Percentiles rank a stretch among this genome's conserved stretches.
phyloP scores from a whole-genome alignment of 2,113 vertebrate species.

The Pitta sordida region DNA sequence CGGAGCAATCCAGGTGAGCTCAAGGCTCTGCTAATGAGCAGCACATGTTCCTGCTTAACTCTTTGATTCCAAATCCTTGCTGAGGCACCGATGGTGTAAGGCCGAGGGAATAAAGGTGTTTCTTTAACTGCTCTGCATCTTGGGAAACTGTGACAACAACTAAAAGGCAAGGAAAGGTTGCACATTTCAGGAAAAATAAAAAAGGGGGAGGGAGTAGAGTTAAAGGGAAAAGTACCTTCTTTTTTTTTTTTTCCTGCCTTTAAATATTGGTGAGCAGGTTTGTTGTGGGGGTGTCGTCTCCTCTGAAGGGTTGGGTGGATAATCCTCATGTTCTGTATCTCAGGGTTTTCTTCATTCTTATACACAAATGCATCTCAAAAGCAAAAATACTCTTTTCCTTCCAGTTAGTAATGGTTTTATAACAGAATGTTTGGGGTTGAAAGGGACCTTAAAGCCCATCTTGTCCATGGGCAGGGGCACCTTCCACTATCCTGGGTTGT shows the following conservation, averaged over 20 bases:
- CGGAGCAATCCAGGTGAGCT: conserved; percentile 27
- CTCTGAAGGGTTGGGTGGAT: neutral
- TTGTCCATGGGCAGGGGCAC: neutral
- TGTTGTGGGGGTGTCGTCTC: neutral
- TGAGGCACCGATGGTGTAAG: neutral
- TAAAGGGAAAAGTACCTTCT: neutral
- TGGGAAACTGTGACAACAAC: neutral
- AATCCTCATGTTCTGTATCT: neutral
- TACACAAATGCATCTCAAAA: neutral
- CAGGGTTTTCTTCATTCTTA: neutral
- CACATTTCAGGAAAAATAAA: neutral
- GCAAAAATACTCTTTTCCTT: neutral
- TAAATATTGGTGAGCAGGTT: neutral
- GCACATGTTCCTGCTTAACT: conserved; percentile 33
- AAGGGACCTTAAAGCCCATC: neutral
- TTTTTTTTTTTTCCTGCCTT: neutral
- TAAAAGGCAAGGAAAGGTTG: neutral
- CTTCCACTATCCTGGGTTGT: neutral
- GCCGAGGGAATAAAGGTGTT: neutral
- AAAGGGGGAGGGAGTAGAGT: neutral
- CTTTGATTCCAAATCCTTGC: neutral
- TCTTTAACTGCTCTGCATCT: neutral
- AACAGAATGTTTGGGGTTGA: neutral
- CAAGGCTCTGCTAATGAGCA: conserved; percentile 44
- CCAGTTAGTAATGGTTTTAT: neutral